phyloP scores from a whole-genome alignment of 2,888 invertebrate genomes.

The Dicycla oo region DNA sequence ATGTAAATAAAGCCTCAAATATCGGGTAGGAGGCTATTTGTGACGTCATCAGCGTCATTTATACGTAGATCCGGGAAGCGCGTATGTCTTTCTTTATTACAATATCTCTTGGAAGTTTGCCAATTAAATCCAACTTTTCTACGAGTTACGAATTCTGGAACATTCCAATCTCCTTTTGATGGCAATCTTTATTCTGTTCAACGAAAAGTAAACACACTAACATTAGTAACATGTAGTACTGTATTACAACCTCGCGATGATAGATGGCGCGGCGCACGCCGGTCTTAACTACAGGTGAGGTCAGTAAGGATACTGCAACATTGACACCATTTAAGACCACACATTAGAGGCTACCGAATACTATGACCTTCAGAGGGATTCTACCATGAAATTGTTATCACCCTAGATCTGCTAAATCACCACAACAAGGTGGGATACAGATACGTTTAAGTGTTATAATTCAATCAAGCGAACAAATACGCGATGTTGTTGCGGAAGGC shows the following conservation, averaged over 20 bases:
- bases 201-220: conserved; percentile 43
- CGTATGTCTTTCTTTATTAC: conserved; percentile 45
- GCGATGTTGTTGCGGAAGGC: conserved; percentile 73
- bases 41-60: conserved; percentile 36
- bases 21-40: conserved; percentile 23
- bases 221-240: conserved; percentile 28
- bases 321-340: conserved; percentile 57
- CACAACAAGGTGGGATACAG: conserved; percentile 39
- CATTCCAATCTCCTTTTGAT: conserved; percentile 44
- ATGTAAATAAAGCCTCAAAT: conserved; percentile 24
- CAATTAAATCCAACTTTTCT: conserved; percentile 45
- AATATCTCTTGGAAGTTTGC: conserved; percentile 49
- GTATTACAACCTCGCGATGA: conserved; percentile 42
- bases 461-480: conserved; percentile 64
- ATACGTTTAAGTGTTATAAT: conserved; percentile 60
- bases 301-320: conserved; percentile 57
- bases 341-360: conserved; percentile 26
- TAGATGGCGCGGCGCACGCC: conserved; percentile 25
- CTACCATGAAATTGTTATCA: conserved; percentile 31
- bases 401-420: conserved; percentile 37
- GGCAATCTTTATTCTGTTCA: conserved; percentile 35
- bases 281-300: conserved; percentile 47
- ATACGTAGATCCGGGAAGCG: conserved; percentile 37
- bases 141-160: conserved; percentile 50
- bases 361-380: conserved; percentile 31